Evolutionary conservation across 2,113 vertebrate genomes (phyloP).

Genomic region (Hippolais icterina): DNA sequence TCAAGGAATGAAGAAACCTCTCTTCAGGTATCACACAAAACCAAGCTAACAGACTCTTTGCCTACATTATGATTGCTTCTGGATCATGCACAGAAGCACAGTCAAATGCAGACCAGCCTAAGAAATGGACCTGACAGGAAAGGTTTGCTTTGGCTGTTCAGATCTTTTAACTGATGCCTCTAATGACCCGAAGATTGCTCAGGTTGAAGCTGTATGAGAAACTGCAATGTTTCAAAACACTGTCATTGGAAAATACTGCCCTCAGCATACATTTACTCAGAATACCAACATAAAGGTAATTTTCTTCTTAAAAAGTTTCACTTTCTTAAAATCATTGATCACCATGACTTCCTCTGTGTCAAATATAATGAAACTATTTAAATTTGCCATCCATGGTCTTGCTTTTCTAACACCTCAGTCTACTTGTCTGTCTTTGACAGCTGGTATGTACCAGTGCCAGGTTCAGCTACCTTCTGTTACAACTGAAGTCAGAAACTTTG

Average conservation of each 20-base stretch:
- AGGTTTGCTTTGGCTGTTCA: background rate
- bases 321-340: background rate
- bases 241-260: background rate
- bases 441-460: background rate
- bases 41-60: background rate
- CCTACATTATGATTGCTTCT: background rate
- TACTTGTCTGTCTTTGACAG: background rate
- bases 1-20: background rate
- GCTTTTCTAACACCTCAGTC: background rate
- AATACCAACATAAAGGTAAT: background rate
- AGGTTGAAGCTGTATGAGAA: background rate
- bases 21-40: background rate
- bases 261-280: background rate
- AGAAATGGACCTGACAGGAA: background rate
- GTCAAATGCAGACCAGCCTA: background rate
- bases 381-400: background rate
- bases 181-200: background rate
- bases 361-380: background rate
- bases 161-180: background rate
- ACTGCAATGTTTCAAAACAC: background rate
- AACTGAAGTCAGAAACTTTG: background rate
- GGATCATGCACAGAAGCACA: background rate
- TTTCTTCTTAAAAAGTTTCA: background rate
- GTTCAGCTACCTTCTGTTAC: background rate
- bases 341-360: background rate